phyloP scores from a whole-genome alignment of 2,797 vertebrate genomes.

The Semaprochilodus insignis region DNA sequence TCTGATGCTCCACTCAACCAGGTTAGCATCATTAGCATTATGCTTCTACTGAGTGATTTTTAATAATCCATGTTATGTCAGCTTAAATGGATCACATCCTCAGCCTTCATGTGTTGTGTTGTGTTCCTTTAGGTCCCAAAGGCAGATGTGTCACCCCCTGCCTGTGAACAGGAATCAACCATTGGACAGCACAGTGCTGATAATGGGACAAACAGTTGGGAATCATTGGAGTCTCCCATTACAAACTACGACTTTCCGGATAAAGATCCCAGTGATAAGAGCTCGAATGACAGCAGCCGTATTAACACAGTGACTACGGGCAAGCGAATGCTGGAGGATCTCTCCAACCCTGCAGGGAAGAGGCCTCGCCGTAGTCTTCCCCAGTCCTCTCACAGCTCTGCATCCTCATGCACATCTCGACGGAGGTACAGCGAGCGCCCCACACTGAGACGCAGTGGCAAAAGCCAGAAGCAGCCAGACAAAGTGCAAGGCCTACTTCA shows the following conservation, averaged over 20 bases:
- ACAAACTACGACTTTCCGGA: slow-evolving; percentile 53
- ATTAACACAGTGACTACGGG: slow-evolving; percentile 66
- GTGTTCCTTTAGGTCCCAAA: slow-evolving; percentile 60
- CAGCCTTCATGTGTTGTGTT: slow-evolving; percentile 9
- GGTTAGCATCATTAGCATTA: slow-evolving; percentile 38
- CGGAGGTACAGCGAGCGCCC: slow-evolving; percentile 75
- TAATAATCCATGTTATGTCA: not conserved
- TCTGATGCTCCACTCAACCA: slow-evolving; percentile 59
- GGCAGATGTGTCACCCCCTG: slow-evolving; percentile 61
- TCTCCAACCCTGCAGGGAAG: slow-evolving; percentile 80
- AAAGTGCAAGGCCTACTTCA: slow-evolving; percentile 84
- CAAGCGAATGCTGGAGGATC: slow-evolving; percentile 84
- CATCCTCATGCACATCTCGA: slow-evolving; percentile 68
- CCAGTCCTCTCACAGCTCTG: slow-evolving; percentile 68
- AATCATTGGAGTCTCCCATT: slow-evolving; percentile 61
- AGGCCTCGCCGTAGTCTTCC: slow-evolving; percentile 79
- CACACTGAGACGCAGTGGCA: slow-evolving; percentile 78
- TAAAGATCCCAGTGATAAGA: slow-evolving; percentile 11
- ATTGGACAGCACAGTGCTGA: slow-evolving; percentile 69
- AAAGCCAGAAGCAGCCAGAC: slow-evolving; percentile 85
- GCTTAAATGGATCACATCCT: not conserved
- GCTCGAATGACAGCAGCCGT: slow-evolving; percentile 28
- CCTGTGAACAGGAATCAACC: slow-evolving; percentile 68
- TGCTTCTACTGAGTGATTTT: not conserved
- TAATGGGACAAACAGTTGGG: slow-evolving; percentile 66